Conservation (phyloP, 2,888 invertebrate genomes). For the Aphidoletes aphidimyza region DNA sequence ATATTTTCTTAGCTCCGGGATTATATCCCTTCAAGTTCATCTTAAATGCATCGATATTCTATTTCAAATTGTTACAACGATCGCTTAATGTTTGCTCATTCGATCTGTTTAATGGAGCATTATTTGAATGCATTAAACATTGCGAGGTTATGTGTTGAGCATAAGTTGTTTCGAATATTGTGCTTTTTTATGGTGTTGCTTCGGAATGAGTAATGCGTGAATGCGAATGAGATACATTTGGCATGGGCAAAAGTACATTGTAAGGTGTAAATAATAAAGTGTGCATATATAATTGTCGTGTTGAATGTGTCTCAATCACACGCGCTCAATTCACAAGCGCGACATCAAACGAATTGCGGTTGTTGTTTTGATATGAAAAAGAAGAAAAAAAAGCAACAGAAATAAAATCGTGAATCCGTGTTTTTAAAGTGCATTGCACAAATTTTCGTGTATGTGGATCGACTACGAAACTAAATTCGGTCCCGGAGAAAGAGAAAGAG, state of each 20-base stretch:
- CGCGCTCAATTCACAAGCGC: not conserved
- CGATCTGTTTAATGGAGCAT: no score
- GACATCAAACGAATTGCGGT: not conserved
- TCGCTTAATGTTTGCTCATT: no score
- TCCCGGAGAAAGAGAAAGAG: constrained; percentile 28
- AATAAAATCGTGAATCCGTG: not conserved
- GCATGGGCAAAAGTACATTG: not conserved
- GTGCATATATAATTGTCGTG: constrained; percentile 2
- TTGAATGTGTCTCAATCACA: not conserved
- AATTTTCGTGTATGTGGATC: not conserved
- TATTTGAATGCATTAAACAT: no score
- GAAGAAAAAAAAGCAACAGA: no score
- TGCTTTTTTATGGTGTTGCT: no score
- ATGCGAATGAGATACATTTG: not conserved
- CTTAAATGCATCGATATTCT: no score
- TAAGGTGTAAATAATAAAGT: not conserved
- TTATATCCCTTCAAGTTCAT: no score
- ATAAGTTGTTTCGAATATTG: no score
- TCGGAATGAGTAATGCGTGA: not conserved
- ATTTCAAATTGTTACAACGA: no score
- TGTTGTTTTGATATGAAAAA: not conserved
- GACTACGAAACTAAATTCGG: not conserved
- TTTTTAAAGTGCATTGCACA: not conserved
- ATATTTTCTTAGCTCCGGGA: no score
- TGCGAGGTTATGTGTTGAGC: no score